These are phyloP conservation scores for Argentina silus DNA, from an alignment of 2,797 vertebrate genomes.

Conservation along the genomic window DNA sequence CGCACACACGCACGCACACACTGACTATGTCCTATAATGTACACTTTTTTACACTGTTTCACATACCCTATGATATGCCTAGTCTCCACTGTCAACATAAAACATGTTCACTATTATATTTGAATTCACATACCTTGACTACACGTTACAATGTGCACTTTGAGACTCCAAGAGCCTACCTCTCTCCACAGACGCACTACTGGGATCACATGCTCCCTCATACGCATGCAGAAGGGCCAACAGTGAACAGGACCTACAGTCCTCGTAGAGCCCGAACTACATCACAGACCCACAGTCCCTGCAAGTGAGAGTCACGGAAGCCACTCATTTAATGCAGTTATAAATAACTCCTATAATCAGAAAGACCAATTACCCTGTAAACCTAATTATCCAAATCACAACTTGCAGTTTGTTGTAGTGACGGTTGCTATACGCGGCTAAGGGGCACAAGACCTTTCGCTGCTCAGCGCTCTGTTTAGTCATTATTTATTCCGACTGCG, in stretches of 20 bases:
- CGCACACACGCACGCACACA: constrained; percentile 30
- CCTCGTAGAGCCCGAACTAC: neutral
- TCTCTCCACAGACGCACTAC: neutral
- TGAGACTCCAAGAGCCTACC: neutral
- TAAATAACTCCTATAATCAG: constrained; percentile 76
- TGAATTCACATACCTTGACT: neutral
- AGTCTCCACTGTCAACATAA: neutral
- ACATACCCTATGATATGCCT: neutral
- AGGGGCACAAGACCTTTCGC: constrained; percentile 13
- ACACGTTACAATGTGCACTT: neutral
- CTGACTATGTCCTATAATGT: neutral
- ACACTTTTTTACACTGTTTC: neutral
- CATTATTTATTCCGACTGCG: constrained; percentile 25
- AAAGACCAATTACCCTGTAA: constrained; percentile 50
- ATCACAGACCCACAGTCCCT: constrained; percentile 10
- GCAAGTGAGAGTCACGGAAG: constrained; percentile 37
- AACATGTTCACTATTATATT: neutral
- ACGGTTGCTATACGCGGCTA: constrained; percentile 56
- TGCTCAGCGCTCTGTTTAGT: constrained; percentile 37
- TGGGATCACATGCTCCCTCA: neutral
- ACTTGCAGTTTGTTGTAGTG: constrained; percentile 64
- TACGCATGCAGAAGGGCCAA: neutral
- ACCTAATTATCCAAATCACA: constrained; percentile 72
- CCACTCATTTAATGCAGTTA: constrained; percentile 68
- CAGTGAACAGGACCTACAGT: neutral